These are phyloP conservation scores for Harmothoe impar DNA, from an alignment of 2,888 invertebrate genomes.

Conservation along the genomic window DNA sequence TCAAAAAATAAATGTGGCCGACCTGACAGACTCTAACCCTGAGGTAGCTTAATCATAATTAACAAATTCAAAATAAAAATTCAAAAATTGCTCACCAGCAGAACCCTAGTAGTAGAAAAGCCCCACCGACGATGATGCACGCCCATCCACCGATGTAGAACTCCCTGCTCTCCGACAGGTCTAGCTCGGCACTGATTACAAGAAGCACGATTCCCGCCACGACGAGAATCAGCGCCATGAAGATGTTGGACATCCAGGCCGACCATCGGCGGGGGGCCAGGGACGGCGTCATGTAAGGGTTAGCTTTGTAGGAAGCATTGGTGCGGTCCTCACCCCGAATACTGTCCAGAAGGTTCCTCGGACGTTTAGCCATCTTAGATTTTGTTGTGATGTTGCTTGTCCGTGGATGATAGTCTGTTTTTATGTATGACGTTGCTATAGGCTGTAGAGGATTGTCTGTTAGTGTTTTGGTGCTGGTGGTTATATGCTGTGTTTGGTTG, in stretches of 20 bases:
- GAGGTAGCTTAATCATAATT: no score
- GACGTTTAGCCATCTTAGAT: not conserved
- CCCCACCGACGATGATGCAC: constrained; percentile 8
- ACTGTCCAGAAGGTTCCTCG: constrained; percentile 14
- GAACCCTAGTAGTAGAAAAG: constrained; percentile 39
- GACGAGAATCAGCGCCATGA: constrained; percentile 29
- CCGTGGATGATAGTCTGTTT: no score
- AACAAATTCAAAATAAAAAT: no score
- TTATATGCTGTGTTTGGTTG: no score
- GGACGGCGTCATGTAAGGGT: constrained; percentile 52
- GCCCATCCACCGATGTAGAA: constrained; percentile 46
- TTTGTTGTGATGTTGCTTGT: no score
- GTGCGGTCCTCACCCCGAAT: constrained; percentile 55
- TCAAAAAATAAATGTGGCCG: no score
- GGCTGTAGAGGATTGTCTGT: no score
- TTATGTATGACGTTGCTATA: no score
- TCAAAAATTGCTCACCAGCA: not conserved
- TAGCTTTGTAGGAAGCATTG: constrained; percentile 44
- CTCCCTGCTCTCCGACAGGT: not conserved
- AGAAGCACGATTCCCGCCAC: constrained; percentile 51
- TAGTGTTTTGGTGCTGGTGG: no score
- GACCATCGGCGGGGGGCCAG: constrained; percentile 38
- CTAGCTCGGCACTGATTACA: not conserved
- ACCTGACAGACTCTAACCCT: no score
- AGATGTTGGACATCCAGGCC: constrained; percentile 58